phyloP scores from a whole-genome alignment of 53 echinoderm and acorn worm genomes.

The Echinometra lucunter region DNA sequence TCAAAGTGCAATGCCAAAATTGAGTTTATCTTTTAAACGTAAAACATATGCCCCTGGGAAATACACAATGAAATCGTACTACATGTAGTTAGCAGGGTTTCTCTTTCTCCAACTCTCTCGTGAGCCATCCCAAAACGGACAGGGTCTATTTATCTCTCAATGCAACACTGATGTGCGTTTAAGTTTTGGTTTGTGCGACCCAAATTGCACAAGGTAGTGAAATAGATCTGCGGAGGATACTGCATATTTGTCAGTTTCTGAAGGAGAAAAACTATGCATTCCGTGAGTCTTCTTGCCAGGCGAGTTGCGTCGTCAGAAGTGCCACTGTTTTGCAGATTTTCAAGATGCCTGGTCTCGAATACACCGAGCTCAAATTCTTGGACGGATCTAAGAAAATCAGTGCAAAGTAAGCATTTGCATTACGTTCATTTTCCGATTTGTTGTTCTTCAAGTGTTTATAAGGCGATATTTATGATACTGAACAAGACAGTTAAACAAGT shows the following conservation, averaged over 20 bases:
- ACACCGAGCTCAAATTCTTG: not conserved
- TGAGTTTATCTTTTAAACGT: not conserved
- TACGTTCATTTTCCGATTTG: too few relatives aligned
- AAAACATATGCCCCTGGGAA: not conserved
- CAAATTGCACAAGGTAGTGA: not conserved
- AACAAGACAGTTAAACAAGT: too few relatives aligned
- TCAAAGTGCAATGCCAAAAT: not conserved
- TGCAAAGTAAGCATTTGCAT: not conserved
- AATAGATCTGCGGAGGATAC: not conserved
- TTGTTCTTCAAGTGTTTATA: too few relatives aligned
- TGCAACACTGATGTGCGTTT: not conserved
- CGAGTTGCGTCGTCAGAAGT: not conserved
- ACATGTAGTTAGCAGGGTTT: too few relatives aligned
- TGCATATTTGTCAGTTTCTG: not conserved
- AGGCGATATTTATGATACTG: too few relatives aligned
- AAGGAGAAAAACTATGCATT: not conserved
- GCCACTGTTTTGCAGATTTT: conserved; percentile 1
- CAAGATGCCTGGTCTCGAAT: not conserved
- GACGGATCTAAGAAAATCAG: not conserved
- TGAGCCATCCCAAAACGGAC: too few relatives aligned
- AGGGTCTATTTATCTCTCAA: too few relatives aligned
- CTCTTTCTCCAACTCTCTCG: too few relatives aligned
- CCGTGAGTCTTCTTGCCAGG: not conserved
- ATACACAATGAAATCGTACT: not conserved
- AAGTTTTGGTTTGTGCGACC: not conserved